Evolutionary conservation across 2,888 invertebrate genomes (phyloP).

Genomic region (Charanyca ferruginea): DNA sequence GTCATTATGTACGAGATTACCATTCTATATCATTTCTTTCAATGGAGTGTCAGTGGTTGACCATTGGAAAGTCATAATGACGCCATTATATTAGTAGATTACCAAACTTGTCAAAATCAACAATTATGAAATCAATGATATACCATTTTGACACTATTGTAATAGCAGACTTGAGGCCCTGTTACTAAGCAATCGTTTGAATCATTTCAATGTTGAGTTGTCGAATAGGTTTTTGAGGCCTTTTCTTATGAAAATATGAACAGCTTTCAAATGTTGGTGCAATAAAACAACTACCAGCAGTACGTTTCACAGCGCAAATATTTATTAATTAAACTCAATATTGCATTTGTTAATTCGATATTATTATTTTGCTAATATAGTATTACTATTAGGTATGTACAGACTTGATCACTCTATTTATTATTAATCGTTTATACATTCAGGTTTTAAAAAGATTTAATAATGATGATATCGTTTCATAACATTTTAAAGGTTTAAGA

Average conservation of each 20-base stretch:
- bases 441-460: neutral
- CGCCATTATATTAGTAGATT: too few species aligned
- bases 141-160: too few species aligned
- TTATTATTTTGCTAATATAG: conserved; percentile 37
- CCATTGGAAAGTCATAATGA: too few species aligned
- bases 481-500: neutral
- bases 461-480: neutral
- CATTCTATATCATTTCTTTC: too few species aligned
- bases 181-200: too few species aligned
- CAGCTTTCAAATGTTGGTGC: neutral
- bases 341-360: conserved; percentile 71
- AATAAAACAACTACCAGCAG: conserved; percentile 25
- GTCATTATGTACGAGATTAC: too few species aligned
- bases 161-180: too few species aligned
- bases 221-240: neutral
- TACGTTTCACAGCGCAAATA: conserved; percentile 61
- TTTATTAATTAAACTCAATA: conserved; percentile 74
- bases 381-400: conserved; percentile 48
- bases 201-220: neutral
- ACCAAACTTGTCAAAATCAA: too few species aligned
- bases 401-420: conserved; percentile 26
- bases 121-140: too few species aligned
- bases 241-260: neutral
- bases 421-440: neutral
- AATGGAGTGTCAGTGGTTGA: too few species aligned